Evolutionary conservation across 1,140 invertebrate species (phyloP).

Genomic region (Hesperophylax magnus): DNA sequence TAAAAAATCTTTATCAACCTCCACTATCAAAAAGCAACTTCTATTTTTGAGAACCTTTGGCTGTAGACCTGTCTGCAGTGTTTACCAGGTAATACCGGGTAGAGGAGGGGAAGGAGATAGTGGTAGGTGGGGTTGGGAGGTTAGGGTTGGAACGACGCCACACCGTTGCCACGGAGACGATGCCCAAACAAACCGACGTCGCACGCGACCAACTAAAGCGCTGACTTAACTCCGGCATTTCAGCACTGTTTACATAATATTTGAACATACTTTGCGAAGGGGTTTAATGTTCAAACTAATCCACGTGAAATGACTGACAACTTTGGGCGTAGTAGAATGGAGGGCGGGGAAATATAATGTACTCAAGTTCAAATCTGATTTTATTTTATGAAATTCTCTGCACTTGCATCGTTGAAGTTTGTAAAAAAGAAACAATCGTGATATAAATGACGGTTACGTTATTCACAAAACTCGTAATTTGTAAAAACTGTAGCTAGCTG

Average conservation of each 20-base stretch:
- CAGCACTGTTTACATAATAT: conserved; percentile 18
- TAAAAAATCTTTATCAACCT: not conserved
- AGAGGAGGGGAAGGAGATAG: not conserved
- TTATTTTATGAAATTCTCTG: too few species aligned
- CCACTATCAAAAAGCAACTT: not conserved
- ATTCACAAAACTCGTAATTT: too few species aligned
- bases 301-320: conserved; percentile 36
- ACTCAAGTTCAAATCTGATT: too few species aligned
- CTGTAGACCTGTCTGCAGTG: not conserved
- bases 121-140: not conserved
- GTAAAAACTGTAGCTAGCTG: too few species aligned
- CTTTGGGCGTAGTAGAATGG: not conserved
- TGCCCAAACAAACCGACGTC: conserved; percentile 47
- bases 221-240: conserved; percentile 5
- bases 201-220: conserved; percentile 41
- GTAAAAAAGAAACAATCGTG: too few species aligned
- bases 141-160: not conserved
- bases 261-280: conserved; percentile 6
- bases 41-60: conserved; percentile 14
- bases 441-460: too few species aligned
- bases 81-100: not conserved
- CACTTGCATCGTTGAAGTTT: too few species aligned
- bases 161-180: conserved; percentile 33
- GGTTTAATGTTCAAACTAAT: conserved; percentile 32
- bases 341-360: not conserved